Conservation (phyloP, 2,113 vertebrate genomes). For the Myanophis thanlyinensis region DNA sequence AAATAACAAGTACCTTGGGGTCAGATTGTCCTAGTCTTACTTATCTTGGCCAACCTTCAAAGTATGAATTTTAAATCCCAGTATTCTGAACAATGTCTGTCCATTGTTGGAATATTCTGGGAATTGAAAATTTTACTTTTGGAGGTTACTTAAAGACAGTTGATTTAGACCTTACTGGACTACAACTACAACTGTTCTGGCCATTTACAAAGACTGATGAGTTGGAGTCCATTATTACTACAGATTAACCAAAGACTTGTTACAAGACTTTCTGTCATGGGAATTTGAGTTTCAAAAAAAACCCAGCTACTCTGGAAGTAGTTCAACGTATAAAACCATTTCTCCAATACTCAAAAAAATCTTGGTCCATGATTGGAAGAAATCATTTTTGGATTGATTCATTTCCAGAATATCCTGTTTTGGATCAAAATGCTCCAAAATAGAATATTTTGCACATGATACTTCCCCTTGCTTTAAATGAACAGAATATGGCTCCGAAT, state of each 20-base stretch:
- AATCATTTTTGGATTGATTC: neutral
- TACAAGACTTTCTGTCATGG: neutral
- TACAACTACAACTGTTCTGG: neutral
- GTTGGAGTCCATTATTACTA: neutral
- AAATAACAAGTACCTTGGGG: neutral
- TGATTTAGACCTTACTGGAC: neutral
- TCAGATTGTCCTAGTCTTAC: neutral
- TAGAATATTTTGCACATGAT: neutral
- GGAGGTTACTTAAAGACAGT: neutral
- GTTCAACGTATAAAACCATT: neutral
- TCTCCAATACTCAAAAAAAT: neutral
- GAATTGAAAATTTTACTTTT: neutral
- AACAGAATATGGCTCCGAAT: neutral
- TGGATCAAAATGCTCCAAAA: neutral
- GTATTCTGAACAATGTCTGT: neutral
- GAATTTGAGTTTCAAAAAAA: neutral
- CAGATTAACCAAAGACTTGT: neutral
- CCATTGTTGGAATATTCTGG: neutral
- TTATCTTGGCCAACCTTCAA: neutral
- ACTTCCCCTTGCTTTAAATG: neutral
- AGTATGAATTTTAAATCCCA: neutral
- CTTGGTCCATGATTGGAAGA: neutral
- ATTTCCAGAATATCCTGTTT: neutral
- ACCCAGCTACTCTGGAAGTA: neutral
- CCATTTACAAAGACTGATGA: neutral